Evolutionary conservation across 2,113 vertebrate species (phyloP), one percentile per base, ranked within the genome.

Genomic region (Mystacornis crossleyi): DNA sequence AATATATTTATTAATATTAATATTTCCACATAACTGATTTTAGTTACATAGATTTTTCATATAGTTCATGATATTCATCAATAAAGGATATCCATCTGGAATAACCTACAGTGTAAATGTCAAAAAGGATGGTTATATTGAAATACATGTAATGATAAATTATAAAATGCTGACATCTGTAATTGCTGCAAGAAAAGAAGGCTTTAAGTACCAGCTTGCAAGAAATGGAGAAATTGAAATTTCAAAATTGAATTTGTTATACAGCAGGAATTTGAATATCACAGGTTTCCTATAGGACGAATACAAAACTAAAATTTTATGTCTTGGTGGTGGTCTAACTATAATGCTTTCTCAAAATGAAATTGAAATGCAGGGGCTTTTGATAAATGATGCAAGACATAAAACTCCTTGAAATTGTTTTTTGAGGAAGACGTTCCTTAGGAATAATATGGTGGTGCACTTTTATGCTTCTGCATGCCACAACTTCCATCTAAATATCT

Each of bases 301-400:
- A 77, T 38, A 80, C 2, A 60, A 12, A 77, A 81, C 23, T 69
- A 40, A 61, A 73, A 61, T 36, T 0, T 8, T 2, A 9, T 14
- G 4, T 45, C 58, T 83, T 64, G 17, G 3, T 45, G 6, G 25
- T 58, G 18, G 60, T 67, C 20, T 71, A 60, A 60, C 12, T 54
- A 12, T 21, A 90, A 47, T 21, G 34, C 4, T 81, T 90, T 82
- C n/a, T 88, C 43, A 78, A 86, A 60, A 57, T 55, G 5, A 51
- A 83, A 70, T 64, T 72, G 62, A 81, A 93, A 79, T 43, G 3
- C 24, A 50, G 10, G 8, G 6, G 8, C 8, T 90, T 90, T 79
- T 1, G 1, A 20, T n/a, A 79, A 78, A 38, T 45, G 4, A 79
- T 43, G 3, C 2, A 60, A 78, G 20, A 43, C 1, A 3, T 11